A percentile compares a stretch with the other conserved stretches of the same genome.
Evolutionary conservation across 64 coral and sea anemone genomes (phyloP).

Genomic region (Montipora sp.): DNA sequence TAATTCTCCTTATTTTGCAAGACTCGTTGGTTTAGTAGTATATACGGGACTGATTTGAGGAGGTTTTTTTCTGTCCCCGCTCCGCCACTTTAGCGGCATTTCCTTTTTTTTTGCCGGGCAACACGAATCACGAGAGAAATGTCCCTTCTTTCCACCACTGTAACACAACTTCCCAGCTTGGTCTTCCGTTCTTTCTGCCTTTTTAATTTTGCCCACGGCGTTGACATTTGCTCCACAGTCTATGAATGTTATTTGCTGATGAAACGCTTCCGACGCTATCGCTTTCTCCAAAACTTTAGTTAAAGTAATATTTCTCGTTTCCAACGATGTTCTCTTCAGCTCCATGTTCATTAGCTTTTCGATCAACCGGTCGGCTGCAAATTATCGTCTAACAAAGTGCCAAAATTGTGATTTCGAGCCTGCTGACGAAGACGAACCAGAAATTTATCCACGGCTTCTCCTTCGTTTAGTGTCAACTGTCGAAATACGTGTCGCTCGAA

Average conservation of each 20-base stretch:
- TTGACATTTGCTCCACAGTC: slow-evolving; percentile 1
- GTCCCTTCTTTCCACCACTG: slow-evolving; percentile 29
- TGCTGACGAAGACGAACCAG: slow-evolving; percentile 26
- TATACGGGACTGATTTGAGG: too few relatives aligned
- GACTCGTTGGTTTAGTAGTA: too few relatives aligned
- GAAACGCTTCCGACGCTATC: slow-evolving; percentile 53
- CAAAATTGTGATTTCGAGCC: slow-evolving; percentile 59
- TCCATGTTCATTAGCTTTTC: slow-evolving; percentile 45
- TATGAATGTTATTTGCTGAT: slow-evolving; percentile 50
- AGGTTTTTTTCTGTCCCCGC: too few relatives aligned
- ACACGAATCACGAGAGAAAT: slow-evolving; percentile 8
- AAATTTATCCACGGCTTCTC: slow-evolving; percentile 54
- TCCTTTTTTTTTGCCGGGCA: slow-evolving; percentile 13
- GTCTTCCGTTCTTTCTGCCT: not conserved
- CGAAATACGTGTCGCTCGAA: slow-evolving; percentile 52
- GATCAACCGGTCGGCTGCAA: slow-evolving; percentile 39
- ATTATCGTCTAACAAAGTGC: slow-evolving; percentile 28
- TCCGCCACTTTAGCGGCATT: too few relatives aligned
- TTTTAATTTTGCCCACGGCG: not conserved
- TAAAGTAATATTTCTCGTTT: slow-evolving; percentile 73
- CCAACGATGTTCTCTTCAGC: slow-evolving; percentile 33
- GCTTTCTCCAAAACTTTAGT: slow-evolving; percentile 56
- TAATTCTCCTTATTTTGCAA: too few relatives aligned
- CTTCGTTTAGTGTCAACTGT: slow-evolving; percentile 11
- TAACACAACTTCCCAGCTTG: slow-evolving; percentile 35